Evolutionary conservation across 2,888 invertebrate genomes (phyloP).

Genomic region (Hemicrepidius hirtus): DNA sequence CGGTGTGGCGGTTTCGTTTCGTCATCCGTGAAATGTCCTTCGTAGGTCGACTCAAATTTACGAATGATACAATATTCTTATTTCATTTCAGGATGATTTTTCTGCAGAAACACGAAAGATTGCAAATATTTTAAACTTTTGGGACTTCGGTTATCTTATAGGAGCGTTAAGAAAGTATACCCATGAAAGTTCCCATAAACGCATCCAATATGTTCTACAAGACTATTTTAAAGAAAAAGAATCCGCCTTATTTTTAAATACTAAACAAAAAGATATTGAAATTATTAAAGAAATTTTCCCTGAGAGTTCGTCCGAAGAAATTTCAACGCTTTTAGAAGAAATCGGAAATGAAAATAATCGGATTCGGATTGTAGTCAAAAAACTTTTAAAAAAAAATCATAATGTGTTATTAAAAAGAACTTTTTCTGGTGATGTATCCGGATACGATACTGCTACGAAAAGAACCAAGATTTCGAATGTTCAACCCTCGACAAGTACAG

Average conservation of each 20-base stretch:
- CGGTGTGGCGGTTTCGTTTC: no score
- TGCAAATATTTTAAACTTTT: slow-evolving; percentile 1
- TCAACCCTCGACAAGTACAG: no score
- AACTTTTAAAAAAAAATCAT: not conserved
- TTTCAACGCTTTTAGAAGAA: not conserved
- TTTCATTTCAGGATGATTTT: slow-evolving; percentile 4
- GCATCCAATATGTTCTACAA: slow-evolving; percentile 7
- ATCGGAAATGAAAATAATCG: slow-evolving; percentile 25
- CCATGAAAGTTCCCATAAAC: not conserved
- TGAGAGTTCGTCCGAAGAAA: not conserved
- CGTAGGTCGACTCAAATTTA: no score
- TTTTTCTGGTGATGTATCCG: not conserved
- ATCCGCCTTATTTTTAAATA: not conserved
- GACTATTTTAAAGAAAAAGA: slow-evolving; percentile 13
- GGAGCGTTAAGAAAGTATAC: not conserved
- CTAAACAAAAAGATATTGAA: not conserved
- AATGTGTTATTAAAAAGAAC: not conserved
- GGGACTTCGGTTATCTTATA: not conserved
- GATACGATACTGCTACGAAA: not conserved
- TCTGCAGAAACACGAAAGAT: not conserved
- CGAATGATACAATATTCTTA: no score
- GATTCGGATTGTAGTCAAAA: slow-evolving; percentile 9
- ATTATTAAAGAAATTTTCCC: slow-evolving; percentile 21
- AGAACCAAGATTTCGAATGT: not conserved
- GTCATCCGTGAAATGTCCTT: no score